Conservation (phyloP, 2,113 vertebrate species). For the Aegotheles bennettii region DNA sequence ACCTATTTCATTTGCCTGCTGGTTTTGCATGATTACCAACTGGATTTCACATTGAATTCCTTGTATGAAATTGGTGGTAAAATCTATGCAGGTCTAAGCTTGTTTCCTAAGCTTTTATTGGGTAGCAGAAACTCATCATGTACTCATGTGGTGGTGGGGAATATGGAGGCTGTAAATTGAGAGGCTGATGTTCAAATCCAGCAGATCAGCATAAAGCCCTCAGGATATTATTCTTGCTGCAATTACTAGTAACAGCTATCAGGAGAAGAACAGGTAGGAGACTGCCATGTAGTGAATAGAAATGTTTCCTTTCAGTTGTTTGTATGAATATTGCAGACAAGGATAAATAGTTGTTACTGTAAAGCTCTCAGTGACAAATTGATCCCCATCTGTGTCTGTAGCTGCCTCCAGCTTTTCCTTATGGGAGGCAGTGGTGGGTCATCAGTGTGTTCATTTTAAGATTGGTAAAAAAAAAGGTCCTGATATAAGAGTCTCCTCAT, state of each 20-base stretch:
- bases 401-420: background rate
- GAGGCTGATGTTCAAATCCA: slow-evolving; percentile 7
- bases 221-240: slow-evolving; percentile 16
- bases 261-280: background rate
- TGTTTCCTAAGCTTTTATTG: background rate
- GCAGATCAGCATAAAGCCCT: slow-evolving; percentile 33
- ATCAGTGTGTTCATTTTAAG: background rate
- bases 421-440: background rate
- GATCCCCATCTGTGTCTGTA: background rate
- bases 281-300: background rate
- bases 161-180: background rate
- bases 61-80: background rate
- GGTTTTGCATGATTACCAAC: background rate
- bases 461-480: background rate
- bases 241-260: slow-evolving; percentile 11
- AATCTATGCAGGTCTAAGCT: background rate
- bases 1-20: background rate
- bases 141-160: fast-evolving
- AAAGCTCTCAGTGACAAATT: background rate
- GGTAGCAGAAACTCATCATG: background rate
- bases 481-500: background rate
- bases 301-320: background rate
- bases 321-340: background rate
- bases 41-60: background rate
- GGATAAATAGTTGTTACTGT: background rate